Percentiles rank a stretch among this genome's conserved stretches.
Evolutionary conservation across 2,797 vertebrate species (phyloP).

Genomic region (Tamandua tetradactyla): DNA sequence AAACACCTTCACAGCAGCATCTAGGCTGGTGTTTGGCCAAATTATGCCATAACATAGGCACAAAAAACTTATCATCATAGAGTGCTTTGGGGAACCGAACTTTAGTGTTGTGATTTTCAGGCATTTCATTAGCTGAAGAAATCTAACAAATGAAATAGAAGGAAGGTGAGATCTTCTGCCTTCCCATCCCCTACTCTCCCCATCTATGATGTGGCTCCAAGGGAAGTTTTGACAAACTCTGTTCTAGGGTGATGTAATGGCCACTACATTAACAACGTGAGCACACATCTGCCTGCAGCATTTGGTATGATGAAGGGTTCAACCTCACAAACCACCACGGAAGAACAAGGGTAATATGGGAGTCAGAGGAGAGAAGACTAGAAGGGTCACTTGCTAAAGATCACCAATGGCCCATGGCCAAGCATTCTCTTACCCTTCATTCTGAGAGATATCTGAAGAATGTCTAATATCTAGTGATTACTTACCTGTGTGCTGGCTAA

Average conservation of each 20-base stretch:
- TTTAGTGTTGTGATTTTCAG: not conserved
- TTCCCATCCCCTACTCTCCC: not conserved
- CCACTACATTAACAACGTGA: not conserved
- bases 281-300: not conserved
- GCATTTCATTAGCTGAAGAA: not conserved
- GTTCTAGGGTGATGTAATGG: not conserved
- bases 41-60: too few species aligned
- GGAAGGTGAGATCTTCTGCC: not conserved
- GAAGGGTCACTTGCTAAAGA: not conserved
- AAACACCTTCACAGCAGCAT: too few species aligned
- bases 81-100: not conserved
- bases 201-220: not conserved
- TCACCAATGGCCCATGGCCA: not conserved
- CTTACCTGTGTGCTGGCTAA: slow-evolving; percentile 69
- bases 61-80: too few species aligned
- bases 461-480: slow-evolving; percentile 67
- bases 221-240: not conserved
- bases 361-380: not conserved
- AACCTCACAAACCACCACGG: not conserved
- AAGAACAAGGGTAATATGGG: not conserved
- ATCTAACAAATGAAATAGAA: not conserved
- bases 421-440: not conserved
- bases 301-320: not conserved
- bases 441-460: not conserved
- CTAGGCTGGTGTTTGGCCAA: too few species aligned